A percentile compares a stretch with the other conserved stretches of the same genome.
phyloP scores from a whole-genome alignment of 2,888 invertebrate species.

The Spisula subtruncata region DNA sequence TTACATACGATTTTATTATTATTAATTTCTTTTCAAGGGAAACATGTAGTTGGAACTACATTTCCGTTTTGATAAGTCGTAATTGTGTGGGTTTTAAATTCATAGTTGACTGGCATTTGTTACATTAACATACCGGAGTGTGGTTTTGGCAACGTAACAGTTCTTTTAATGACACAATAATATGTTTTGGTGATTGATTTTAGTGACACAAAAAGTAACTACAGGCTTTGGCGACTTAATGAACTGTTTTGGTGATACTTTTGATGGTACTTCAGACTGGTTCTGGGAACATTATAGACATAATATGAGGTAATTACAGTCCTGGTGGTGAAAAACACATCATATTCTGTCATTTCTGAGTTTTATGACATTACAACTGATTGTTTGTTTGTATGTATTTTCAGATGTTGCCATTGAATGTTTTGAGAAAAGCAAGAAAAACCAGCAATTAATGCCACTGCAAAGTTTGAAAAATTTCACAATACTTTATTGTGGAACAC shows the following conservation, averaged over 20 bases:
- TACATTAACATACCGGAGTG: no score
- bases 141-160: no score
- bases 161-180: background rate
- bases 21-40: no score
- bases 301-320: background rate
- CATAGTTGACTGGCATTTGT: no score
- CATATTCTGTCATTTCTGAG: background rate
- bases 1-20: background rate
- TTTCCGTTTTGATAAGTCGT: no score
- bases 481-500: slow-evolving; percentile 81
- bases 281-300: background rate
- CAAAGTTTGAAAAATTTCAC: slow-evolving; percentile 81
- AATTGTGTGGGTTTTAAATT: no score
- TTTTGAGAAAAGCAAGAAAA: slow-evolving; percentile 85
- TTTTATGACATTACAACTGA: slow-evolving; percentile 13
- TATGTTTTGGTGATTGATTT: background rate
- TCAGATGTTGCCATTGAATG: slow-evolving; percentile 86
- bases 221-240: background rate
- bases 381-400: slow-evolving; percentile 56
- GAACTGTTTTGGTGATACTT: background rate
- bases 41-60: no score
- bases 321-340: background rate
- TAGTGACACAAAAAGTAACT: background rate
- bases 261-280: background rate
- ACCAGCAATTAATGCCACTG: slow-evolving; percentile 83